Percentiles rank a stretch among this genome's conserved stretches.
Conservation (phyloP, 64 coral and sea anemone genomes). For the Dendronephthya gigantea region DNA sequence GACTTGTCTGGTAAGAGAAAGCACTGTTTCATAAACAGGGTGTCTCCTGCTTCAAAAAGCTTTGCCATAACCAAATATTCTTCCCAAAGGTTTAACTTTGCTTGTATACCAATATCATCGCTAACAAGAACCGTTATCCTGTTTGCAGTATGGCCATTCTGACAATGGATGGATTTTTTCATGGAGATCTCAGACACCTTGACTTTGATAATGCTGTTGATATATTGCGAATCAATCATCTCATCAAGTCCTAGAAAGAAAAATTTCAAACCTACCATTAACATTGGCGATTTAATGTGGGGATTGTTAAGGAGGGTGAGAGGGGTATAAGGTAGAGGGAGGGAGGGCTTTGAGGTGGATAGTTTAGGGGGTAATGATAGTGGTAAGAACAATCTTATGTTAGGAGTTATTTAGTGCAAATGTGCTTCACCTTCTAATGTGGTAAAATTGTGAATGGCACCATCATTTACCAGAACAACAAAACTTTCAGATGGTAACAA, state of each 20-base stretch:
- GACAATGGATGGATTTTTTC: conserved; percentile 68
- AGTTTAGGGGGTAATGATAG: no score
- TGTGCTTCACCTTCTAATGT: neutral
- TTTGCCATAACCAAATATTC: conserved; percentile 66
- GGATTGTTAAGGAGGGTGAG: neutral
- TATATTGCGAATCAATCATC: neutral
- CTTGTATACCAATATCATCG: conserved; percentile 60
- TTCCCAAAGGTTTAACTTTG: conserved; percentile 71
- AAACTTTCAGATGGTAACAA: conserved; percentile 85
- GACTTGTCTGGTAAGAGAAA: conserved; percentile 54
- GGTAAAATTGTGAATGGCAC: neutral
- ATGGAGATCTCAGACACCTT: conserved; percentile 54
- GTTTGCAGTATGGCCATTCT: conserved; percentile 68
- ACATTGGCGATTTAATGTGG: no score
- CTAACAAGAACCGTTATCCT: conserved; percentile 54
- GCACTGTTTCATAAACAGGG: conserved; percentile 59
- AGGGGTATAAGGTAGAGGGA: neutral
- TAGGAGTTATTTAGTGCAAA: neutral
- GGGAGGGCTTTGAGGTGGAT: neutral
- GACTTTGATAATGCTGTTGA: conserved; percentile 18
- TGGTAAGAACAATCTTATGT: neutral
- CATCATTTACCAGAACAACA: conserved; percentile 40
- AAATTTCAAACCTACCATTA: no score
- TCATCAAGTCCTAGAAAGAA: neutral
- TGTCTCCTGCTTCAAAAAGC: conserved; percentile 78